These are phyloP conservation scores for Tetranychus truncatus DNA, from an alignment of 2,888 invertebrate species.

Conservation along the genomic window DNA sequence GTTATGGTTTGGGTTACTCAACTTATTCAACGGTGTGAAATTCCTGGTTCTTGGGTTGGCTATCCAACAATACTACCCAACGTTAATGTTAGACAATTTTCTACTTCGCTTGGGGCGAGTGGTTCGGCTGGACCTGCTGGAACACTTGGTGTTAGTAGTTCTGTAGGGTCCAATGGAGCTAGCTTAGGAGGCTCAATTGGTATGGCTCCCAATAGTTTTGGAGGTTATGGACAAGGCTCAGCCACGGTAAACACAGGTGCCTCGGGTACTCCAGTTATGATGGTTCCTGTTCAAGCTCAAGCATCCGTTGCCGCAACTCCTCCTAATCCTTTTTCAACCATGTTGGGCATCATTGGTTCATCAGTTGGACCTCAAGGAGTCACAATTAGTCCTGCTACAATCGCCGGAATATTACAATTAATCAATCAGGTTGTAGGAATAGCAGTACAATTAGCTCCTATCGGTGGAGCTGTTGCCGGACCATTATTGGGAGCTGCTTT, in stretches of 20 bases:
- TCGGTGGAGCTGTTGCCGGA: background rate
- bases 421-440: background rate
- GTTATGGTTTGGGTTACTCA: background rate
- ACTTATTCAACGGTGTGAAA: background rate
- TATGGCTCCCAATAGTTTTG: background rate
- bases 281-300: background rate
- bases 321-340: background rate
- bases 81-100: background rate
- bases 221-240: background rate
- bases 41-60: background rate
- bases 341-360: background rate
- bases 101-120: background rate
- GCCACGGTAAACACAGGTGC: background rate
- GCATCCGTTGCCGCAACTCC: background rate
- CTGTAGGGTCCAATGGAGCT: background rate
- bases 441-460: background rate
- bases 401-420: background rate
- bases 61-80: background rate
- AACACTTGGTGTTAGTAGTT: background rate
- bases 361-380: background rate
- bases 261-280: background rate
- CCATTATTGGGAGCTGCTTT: background rate
- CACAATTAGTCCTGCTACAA: background rate
- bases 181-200: background rate
- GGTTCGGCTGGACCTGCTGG: background rate